Evolutionary conservation across 1,140 invertebrate species (phyloP).

Genomic region (Sycophila sp.): DNA sequence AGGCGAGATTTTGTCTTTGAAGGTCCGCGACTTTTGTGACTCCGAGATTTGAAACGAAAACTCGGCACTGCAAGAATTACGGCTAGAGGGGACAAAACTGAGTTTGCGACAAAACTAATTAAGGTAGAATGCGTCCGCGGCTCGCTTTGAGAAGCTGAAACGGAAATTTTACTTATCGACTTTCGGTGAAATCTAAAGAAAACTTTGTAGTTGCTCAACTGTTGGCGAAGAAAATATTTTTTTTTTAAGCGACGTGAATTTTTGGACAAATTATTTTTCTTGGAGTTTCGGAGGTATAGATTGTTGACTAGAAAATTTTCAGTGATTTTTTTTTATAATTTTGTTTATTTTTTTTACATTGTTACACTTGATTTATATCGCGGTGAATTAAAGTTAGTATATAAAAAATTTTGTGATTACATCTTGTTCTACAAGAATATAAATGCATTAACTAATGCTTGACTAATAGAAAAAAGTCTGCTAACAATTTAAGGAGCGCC

Average conservation of each 20-base stretch:
- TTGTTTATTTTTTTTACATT: neutral
- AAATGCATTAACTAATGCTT: too few relatives aligned
- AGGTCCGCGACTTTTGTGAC: too few relatives aligned
- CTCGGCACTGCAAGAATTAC: too few relatives aligned
- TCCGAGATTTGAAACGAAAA: too few relatives aligned
- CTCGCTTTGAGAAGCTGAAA: neutral
- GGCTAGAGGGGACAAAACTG: neutral
- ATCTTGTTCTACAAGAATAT: too few relatives aligned
- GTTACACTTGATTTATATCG: too few relatives aligned
- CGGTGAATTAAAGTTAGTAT: too few relatives aligned
- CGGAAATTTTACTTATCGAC: neutral
- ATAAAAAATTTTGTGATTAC: too few relatives aligned
- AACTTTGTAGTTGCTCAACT: neutral
- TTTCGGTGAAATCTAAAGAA: neutral
- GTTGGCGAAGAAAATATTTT: neutral
- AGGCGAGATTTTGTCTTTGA: too few relatives aligned
- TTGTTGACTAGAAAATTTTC: neutral
- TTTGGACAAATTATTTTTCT: neutral
- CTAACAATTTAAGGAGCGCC: too few relatives aligned
- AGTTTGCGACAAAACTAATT: neutral
- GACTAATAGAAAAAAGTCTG: too few relatives aligned
- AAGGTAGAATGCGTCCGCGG: neutral
- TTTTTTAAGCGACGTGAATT: neutral
- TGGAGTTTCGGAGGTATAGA: neutral
- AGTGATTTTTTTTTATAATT: neutral